phyloP scores from a whole-genome alignment of 2,888 invertebrate genomes.

The Drosophila recens region DNA sequence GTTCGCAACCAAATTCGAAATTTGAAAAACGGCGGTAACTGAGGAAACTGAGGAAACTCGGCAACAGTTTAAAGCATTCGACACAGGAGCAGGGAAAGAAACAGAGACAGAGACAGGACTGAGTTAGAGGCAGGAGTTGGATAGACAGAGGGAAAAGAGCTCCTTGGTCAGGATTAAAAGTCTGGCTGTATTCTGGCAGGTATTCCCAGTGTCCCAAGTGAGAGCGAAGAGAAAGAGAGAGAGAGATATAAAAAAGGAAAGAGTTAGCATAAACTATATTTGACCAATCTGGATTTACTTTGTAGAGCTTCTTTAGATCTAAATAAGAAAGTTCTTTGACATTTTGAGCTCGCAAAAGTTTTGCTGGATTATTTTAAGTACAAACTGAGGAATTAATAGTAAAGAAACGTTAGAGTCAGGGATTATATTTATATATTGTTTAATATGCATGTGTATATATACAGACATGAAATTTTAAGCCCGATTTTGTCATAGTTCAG shows the following conservation, averaged over 20 bases:
- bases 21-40: constrained; percentile 3
- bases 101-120: neutral
- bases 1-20: constrained; percentile 52
- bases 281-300: too few relatives aligned
- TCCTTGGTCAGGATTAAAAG: constrained; percentile 40
- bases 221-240: neutral
- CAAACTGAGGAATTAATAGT: too few relatives aligned
- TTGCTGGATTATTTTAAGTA: too few relatives aligned
- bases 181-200: constrained; percentile 20
- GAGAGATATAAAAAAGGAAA: neutral
- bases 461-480: too few relatives aligned
- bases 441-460: too few relatives aligned
- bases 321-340: too few relatives aligned
- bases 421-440: too few relatives aligned
- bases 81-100: constrained; percentile 45
- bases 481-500: too few relatives aligned
- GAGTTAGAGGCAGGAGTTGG: neutral
- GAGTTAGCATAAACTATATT: neutral
- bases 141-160: constrained; percentile 3
- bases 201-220: constrained; percentile 9
- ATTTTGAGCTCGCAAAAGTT: too few relatives aligned
- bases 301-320: too few relatives aligned
- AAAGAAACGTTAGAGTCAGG: too few relatives aligned
- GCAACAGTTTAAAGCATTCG: constrained; percentile 43
- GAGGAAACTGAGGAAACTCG: constrained; percentile 3